phyloP scores from a whole-genome alignment of 1,140 invertebrate genomes.

The Portunus trituberculatus region DNA sequence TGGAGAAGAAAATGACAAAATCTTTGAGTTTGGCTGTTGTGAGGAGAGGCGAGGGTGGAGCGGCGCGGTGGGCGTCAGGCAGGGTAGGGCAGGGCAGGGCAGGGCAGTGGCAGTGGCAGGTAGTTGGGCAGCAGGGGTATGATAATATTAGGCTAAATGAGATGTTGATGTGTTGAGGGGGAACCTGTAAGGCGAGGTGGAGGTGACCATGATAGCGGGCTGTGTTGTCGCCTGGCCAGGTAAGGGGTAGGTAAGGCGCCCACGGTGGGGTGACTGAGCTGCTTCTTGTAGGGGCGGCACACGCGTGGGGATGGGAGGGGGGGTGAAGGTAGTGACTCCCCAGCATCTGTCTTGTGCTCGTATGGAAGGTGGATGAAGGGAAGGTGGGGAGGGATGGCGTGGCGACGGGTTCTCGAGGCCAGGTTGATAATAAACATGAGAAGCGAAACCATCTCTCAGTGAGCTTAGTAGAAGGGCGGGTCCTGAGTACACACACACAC shows the following conservation, averaged over 20 bases:
- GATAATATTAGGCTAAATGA: background rate
- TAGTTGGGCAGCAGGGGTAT: background rate
- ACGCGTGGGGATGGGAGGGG: background rate
- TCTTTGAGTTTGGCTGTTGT: background rate
- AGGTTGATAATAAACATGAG: conserved; percentile 11
- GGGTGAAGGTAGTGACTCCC: background rate
- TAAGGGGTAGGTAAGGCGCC: background rate
- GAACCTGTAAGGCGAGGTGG: background rate
- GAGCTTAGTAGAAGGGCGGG: background rate
- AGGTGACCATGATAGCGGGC: background rate
- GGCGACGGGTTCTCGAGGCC: conserved; percentile 5
- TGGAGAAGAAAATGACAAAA: too few species aligned
- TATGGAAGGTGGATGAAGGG: background rate
- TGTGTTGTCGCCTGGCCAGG: background rate
- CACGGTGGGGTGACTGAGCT: background rate
- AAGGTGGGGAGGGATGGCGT: too few species aligned
- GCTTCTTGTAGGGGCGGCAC: background rate
- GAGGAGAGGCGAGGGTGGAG: background rate
- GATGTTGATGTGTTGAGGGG: background rate
- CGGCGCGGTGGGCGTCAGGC: background rate
- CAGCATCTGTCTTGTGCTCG: too few species aligned
- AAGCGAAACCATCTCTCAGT: background rate
- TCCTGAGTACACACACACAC: background rate
- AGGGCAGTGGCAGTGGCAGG: too few species aligned
- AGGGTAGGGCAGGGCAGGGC: background rate